Evolutionary conservation across 2,113 vertebrate species (phyloP).

Genomic region (Oncorhynchus kisutch): DNA sequence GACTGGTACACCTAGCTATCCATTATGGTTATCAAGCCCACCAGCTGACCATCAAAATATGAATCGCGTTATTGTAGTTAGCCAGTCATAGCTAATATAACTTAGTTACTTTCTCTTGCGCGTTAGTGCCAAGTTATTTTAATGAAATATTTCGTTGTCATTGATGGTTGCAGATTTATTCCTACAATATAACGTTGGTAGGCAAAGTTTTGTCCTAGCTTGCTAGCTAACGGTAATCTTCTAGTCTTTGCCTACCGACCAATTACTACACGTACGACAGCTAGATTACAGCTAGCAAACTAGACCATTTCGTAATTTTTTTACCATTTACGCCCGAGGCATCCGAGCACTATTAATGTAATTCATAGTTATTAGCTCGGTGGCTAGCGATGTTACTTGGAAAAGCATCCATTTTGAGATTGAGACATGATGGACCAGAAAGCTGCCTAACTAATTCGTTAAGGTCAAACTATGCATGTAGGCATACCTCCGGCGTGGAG

Average conservation of each 20-base stretch:
- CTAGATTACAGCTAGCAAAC: background rate
- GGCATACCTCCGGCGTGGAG: too few species aligned
- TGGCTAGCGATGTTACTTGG: too few species aligned
- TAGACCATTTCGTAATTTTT: too few species aligned
- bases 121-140: background rate
- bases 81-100: too few species aligned
- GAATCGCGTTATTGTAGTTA: background rate
- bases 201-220: too few species aligned
- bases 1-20: background rate
- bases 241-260: background rate
- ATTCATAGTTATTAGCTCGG: too few species aligned
- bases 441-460: background rate
- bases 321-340: too few species aligned
- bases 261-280: too few species aligned
- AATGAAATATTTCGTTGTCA: background rate
- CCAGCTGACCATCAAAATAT: background rate
- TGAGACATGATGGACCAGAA: background rate
- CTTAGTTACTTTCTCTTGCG: too few species aligned
- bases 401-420: constrained; percentile 18
- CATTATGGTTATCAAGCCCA: too few species aligned
- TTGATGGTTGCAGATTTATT: background rate
- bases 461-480: background rate
- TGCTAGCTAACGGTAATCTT: background rate
- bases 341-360: too few species aligned
- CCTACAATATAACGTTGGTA: too few species aligned